phyloP scores from a whole-genome alignment of 1,140 invertebrate species.

The Trialeurodes vaporariorum region DNA sequence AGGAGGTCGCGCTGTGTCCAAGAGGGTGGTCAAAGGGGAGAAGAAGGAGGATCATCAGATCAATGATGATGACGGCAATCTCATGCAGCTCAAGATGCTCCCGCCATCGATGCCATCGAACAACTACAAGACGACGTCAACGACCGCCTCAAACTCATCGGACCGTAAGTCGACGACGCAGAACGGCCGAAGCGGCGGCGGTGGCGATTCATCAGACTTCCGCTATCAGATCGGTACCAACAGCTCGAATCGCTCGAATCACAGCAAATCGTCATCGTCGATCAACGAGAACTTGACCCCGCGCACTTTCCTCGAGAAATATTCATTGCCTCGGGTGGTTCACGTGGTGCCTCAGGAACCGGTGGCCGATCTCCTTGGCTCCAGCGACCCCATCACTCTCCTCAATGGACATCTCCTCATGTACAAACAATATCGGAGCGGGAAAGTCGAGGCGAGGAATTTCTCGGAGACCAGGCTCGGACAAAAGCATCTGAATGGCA shows the following conservation, averaged over 20 bases:
- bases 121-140: neutral
- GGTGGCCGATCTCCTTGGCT: conserved; percentile 14
- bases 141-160: neutral
- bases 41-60: too few relatives aligned
- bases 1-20: too few relatives aligned
- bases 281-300: conserved; percentile 12
- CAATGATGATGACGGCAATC: too few relatives aligned
- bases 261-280: neutral
- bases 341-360: conserved; percentile 20
- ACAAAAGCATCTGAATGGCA: conserved; percentile 4
- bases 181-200: too few relatives aligned
- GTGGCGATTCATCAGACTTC: neutral
- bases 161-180: neutral
- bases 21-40: too few relatives aligned
- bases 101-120: too few relatives aligned
- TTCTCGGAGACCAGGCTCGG: conserved; percentile 11
- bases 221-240: neutral
- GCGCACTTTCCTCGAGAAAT: conserved; percentile 18
- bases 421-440: conserved; percentile 21
- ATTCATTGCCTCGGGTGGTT: conserved; percentile 19
- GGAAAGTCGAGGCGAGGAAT: conserved; percentile 21
- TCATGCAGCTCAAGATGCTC: neutral
- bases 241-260: too few relatives aligned
- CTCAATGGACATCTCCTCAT: conserved; percentile 18
- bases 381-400: conserved; percentile 15